phyloP scores from a whole-genome alignment of 2,888 invertebrate species.

The Drosophila rellima region DNA sequence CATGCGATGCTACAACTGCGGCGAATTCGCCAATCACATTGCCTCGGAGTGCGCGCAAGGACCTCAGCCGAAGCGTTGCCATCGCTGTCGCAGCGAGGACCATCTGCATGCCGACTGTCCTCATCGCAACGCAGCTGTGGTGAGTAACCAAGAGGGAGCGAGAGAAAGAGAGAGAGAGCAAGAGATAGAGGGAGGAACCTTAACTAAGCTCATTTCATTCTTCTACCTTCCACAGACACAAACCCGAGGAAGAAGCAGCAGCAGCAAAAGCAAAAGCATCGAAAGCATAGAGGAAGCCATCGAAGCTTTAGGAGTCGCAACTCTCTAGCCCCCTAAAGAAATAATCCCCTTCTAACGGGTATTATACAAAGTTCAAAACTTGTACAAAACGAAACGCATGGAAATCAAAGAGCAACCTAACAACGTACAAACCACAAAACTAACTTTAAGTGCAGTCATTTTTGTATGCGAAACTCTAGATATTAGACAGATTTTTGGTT shows the following conservation, averaged over 20 bases:
- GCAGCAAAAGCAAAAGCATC: conserved; percentile 49
- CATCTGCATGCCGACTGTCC: conserved; percentile 97
- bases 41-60: conserved; percentile 95
- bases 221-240: conserved; percentile 54
- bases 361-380: conserved; percentile 68
- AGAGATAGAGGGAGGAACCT: background rate
- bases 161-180: no score
- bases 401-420: conserved; percentile 75
- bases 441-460: conserved; percentile 55
- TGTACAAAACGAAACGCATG: conserved; percentile 65
- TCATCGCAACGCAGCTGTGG: conserved; percentile 65
- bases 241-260: conserved; percentile 41
- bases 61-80: conserved; percentile 96
- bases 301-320: conserved; percentile 12
- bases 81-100: conserved; percentile 94
- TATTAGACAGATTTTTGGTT: conserved; percentile 28
- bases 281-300: conserved; percentile 26
- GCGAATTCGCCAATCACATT: conserved; percentile 96
- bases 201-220: background rate
- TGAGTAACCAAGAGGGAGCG: conserved; percentile 42
- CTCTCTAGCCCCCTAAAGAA: conserved; percentile 27
- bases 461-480: conserved; percentile 59
- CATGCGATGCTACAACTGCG: conserved; percentile 97
- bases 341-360: background rate
- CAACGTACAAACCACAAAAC: conserved; percentile 62